Evolutionary conservation across 2,113 vertebrate species (phyloP).

Genomic region (Megaceryle torquata): DNA sequence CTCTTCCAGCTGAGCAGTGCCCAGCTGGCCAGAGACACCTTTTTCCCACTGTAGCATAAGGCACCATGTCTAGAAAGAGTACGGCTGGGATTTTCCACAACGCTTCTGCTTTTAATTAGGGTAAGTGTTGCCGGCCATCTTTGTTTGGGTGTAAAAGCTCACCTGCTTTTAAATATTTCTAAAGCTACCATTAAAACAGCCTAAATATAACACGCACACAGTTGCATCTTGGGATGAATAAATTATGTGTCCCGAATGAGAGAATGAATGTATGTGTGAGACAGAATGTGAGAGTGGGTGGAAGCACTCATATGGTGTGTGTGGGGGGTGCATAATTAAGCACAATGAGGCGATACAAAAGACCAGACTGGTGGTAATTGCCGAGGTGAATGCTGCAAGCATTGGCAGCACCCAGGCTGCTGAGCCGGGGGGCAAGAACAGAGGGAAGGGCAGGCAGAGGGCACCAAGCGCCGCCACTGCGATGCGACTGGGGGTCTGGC

Average conservation of each 20-base stretch:
- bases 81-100: slow-evolving; percentile 54
- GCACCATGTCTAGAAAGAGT: slow-evolving; percentile 45
- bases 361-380: slow-evolving; percentile 65
- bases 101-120: slow-evolving; percentile 67
- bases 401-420: background rate
- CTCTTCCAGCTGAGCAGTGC: slow-evolving; percentile 41
- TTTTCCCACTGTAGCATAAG: slow-evolving; percentile 60
- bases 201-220: slow-evolving; percentile 65
- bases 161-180: slow-evolving; percentile 74
- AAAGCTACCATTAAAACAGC: slow-evolving; percentile 69
- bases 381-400: slow-evolving; percentile 52
- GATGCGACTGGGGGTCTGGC: background rate
- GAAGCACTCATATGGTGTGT: slow-evolving; percentile 74
- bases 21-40: slow-evolving; percentile 62
- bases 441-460: slow-evolving; percentile 34
- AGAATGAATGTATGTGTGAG: slow-evolving; percentile 74
- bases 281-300: slow-evolving; percentile 78
- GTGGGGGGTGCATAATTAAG: slow-evolving; percentile 75
- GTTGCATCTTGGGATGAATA: slow-evolving; percentile 75
- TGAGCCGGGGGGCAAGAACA: background rate
- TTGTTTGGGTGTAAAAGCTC: slow-evolving; percentile 72
- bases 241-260: slow-evolving; percentile 69
- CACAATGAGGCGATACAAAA: slow-evolving; percentile 69
- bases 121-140: slow-evolving; percentile 57
- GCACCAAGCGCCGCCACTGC: fast-evolving